Evolutionary conservation across 2,113 vertebrate species (phyloP).

Genomic region (Pogonocichla stellata): DNA sequence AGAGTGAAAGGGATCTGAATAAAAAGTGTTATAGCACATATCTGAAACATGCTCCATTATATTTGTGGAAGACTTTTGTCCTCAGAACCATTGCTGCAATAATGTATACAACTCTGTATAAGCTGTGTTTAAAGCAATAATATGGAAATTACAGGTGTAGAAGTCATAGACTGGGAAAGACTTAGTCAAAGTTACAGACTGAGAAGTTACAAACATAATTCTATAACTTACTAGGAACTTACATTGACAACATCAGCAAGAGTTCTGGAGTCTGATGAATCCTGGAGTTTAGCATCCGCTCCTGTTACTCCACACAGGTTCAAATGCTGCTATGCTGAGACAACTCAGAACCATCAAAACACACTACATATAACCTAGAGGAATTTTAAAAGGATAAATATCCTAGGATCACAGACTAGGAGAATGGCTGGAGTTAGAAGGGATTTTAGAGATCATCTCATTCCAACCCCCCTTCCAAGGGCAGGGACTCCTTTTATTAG

Average conservation of each 20-base stretch:
- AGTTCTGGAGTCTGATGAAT: neutral
- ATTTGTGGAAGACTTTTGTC: neutral
- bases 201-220: neutral
- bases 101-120: neutral
- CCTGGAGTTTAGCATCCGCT: rapidly evolving
- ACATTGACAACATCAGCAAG: rapidly evolving
- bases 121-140: neutral
- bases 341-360: neutral
- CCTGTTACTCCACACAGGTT: neutral
- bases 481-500: neutral
- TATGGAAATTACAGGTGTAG: neutral
- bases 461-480: neutral
- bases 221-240: neutral
- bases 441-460: neutral
- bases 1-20: neutral
- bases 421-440: neutral
- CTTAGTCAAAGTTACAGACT: neutral
- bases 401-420: neutral
- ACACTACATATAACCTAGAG: neutral
- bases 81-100: neutral
- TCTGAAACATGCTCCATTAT: neutral
- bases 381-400: neutral
- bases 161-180: neutral
- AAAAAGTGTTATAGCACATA: neutral
- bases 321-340: rapidly evolving